Percentiles rank a stretch among this genome's conserved stretches.
Evolutionary conservation across 2,113 vertebrate species (phyloP).

Genomic region (Semnopithecus entellus): DNA sequence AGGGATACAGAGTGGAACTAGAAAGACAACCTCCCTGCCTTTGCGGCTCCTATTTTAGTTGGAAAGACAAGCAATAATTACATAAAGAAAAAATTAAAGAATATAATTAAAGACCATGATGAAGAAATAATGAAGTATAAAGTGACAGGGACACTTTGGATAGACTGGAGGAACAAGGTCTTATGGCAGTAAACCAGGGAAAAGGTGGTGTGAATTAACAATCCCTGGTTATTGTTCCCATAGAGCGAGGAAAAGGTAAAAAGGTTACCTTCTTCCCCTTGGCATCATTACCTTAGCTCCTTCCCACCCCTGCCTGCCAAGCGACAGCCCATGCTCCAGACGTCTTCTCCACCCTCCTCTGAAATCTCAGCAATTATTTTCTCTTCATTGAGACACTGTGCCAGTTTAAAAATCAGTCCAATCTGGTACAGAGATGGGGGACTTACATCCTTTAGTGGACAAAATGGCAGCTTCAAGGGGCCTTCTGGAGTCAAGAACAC

Average conservation of each 20-base stretch:
- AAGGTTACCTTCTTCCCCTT: neutral
- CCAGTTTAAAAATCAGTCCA: neutral
- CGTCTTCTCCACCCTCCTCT: neutral
- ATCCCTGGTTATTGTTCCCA: neutral
- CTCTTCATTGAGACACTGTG: neutral
- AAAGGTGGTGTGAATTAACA: neutral
- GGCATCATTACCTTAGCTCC: neutral
- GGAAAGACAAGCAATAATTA: neutral
- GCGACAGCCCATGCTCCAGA: neutral
- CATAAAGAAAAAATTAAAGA: neutral
- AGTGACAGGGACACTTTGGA: neutral
- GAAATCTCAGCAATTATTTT: neutral
- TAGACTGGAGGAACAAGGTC: neutral
- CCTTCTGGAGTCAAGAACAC: neutral
- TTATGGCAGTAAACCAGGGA: neutral
- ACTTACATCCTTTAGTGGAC: neutral
- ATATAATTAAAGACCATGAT: neutral
- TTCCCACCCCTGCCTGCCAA: neutral
- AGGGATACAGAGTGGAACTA: neutral
- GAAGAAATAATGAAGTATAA: neutral
- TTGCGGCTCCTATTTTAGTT: neutral
- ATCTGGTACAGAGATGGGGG: neutral
- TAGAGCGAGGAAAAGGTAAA: neutral
- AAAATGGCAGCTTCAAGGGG: neutral
- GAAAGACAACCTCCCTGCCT: neutral